A percentile compares a stretch with the other conserved stretches of the same genome.
phyloP scores from a whole-genome alignment of 2,888 invertebrate species.

The Apoda limacodes region DNA sequence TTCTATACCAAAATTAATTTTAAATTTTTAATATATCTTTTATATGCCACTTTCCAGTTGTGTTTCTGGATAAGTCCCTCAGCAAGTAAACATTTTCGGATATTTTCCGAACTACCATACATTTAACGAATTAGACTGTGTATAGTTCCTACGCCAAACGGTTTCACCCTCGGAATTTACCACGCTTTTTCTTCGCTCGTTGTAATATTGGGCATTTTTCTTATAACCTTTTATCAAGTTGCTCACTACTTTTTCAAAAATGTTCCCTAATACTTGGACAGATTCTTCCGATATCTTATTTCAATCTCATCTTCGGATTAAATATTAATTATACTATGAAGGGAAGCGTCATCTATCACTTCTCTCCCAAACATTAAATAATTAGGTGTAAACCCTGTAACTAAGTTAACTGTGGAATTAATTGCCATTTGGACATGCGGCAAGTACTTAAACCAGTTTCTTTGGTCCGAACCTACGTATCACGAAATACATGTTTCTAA shows the following conservation, averaged over 20 bases:
- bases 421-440: background rate
- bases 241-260: background rate
- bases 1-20: no score
- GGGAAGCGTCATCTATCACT: background rate
- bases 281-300: background rate
- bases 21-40: no score
- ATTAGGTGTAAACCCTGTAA: background rate
- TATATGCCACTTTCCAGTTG: no score
- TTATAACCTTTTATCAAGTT: background rate
- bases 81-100: no score
- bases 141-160: background rate
- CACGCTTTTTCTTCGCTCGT: background rate
- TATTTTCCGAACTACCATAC: no score
- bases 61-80: no score
- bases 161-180: background rate
- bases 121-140: background rate
- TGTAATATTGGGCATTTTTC: background rate
- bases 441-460: background rate
- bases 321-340: background rate
- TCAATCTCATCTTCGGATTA: background rate
- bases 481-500: background rate
- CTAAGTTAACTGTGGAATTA: background rate
- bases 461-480: no score
- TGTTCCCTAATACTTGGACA: background rate
- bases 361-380: no score